Evolutionary conservation across 92 coral and sea anemone genomes (phyloP).

Genomic region (Siderastrea radians): DNA sequence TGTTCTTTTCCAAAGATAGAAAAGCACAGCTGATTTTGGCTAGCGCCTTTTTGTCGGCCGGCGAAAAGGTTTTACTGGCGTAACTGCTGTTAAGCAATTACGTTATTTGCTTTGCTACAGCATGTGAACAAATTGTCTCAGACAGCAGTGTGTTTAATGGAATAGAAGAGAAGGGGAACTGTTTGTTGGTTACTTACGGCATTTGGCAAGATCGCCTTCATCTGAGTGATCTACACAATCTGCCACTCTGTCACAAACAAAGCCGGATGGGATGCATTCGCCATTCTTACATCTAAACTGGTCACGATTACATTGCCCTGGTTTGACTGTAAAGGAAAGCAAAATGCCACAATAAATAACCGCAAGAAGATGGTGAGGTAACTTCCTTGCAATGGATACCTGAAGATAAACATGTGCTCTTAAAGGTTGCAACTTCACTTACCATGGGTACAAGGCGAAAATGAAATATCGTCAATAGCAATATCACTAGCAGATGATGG

Average conservation of each 20-base stretch:
- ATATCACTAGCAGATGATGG: slow-evolving; percentile 77
- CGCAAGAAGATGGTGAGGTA: neutral
- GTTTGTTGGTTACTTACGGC: slow-evolving; percentile 45
- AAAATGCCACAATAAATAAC: neutral
- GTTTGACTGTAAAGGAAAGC: slow-evolving; percentile 39
- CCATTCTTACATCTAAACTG: slow-evolving; percentile 84
- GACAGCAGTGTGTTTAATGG: neutral
- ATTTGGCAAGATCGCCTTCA: slow-evolving; percentile 74
- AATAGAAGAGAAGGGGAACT: neutral
- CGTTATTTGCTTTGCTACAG: too few species aligned
- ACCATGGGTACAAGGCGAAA: slow-evolving; percentile 75
- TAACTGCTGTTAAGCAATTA: too few species aligned
- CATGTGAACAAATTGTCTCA: too few species aligned
- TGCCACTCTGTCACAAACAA: slow-evolving; percentile 73
- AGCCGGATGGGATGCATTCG: slow-evolving; percentile 77
- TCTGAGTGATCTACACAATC: slow-evolving; percentile 92
- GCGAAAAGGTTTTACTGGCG: too few species aligned
- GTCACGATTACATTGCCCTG: slow-evolving; percentile 73
- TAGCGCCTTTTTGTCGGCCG: too few species aligned
- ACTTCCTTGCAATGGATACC: too few species aligned
- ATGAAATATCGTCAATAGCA: slow-evolving; percentile 86
- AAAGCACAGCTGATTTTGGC: too few species aligned
- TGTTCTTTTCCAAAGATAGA: too few species aligned
- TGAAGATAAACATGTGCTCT: too few species aligned
- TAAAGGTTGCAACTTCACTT: neutral